Base-by-base conservation (phyloP, 2,113 vertebrate genomes). In the Bubo bubo region DNA sequence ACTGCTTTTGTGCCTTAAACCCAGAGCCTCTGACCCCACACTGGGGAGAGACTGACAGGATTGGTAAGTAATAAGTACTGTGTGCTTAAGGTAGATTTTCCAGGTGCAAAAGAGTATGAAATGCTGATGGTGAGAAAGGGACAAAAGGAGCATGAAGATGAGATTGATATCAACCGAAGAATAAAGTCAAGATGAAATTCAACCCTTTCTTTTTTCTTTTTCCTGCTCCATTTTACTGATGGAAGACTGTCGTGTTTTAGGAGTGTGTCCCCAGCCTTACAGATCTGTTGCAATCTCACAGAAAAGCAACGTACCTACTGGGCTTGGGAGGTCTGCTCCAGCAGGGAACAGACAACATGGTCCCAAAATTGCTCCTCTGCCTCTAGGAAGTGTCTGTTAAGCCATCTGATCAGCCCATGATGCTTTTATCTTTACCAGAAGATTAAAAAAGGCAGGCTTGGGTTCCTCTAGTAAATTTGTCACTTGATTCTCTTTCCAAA, bases 41-140 rank as follows among this genome's bases (percentile, higher is more conserved):
- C 41, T 98, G 98, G 97, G 98, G 98, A 91, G 98, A 87, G 16
- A 87, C 67, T 2, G 95, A 98, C 87, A 97, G 93, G 95, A 98
- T 97, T 28, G 97, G 97, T 98, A 96, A 91, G 96, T 97, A 75
- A 68, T n/a, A n/a, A 16, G 64, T 55, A 58, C 22, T 56, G 10
- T 4, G 2, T 53, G 14, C 8, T 91, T 76, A 53, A 63, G 14
- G n/a, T 30, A 76, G 45, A 14, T 45, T 14, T 35, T 80, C n/a
- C 20, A 30, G 7, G 14, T 62, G 22, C 70, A 55, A 85, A 73
- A 52, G 24, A 34, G 6, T 56, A 26, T 58, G 56, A 85, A 85
- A 75, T 30, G 39, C 32, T 62, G 45, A 50, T 6, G 17, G 27
- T 41, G 50, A 71, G 37, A 72, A 86, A 74, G 18, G 23, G 8